Evolutionary conservation across 2,797 vertebrate species (phyloP), one percentile per base, ranked within the genome.

Genomic region (Paguma larvata): DNA sequence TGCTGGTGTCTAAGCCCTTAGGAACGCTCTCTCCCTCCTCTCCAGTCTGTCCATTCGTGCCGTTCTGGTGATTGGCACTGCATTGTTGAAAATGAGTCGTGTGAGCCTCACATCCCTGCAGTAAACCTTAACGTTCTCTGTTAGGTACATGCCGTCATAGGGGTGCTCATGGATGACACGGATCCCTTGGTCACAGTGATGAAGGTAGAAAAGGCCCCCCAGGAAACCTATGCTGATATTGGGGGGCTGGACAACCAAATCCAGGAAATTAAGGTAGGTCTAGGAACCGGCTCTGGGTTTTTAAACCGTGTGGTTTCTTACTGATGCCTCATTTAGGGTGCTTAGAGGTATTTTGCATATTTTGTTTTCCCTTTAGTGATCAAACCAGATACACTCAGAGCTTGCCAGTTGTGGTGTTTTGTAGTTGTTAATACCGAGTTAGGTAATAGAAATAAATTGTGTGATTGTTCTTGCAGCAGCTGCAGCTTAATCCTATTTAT

Each of bases 161-260:
- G 99, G 91, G 99, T 99, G 85, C 98, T 99, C 95, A 99, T 99
- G 99, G 99, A 99, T 75, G 99, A 99, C 98, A 99, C 99, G 0
- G 99, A 99, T 97, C 99, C 99, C 10, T 97, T 99, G 96, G 99
- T 99, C 96, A 99, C 99, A 0, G 99, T 99, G 95, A 99, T 99
- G 99, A 99, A 99, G 97, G 99, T 99, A 91, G 99, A 99, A 97
- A 99, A 99, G 95, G 99, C 99, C 48, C 99, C 99, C 68, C 99
- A 99, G 96, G 99, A 99, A 98, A 99, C 99, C 0, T 99, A 99
- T 0, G 99, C 99, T 27, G 99, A 99, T 96, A 99, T 99, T 2
- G 99, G 99, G 46, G 99, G 99, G 41, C 98, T 99, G 96, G 99
- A 99, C 98, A 99, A 99, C 98, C 99, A 99, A 98, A 99, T 99